These are phyloP conservation scores for Lithobates sylvaticus DNA, from an alignment of 2,797 vertebrate species.

Conservation along the genomic window DNA sequence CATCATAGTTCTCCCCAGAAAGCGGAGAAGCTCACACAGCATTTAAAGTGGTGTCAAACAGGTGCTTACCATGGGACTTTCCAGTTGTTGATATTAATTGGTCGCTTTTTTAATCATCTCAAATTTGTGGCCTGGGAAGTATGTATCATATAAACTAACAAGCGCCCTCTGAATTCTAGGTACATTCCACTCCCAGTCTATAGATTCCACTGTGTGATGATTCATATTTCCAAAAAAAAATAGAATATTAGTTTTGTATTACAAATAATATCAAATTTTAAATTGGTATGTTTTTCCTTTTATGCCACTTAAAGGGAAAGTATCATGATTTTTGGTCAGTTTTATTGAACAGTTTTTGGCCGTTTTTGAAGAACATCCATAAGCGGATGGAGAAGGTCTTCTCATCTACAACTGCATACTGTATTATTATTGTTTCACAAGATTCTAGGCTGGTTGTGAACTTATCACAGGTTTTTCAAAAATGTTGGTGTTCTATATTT, in stretches of 20 bases:
- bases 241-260: neutral
- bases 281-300: neutral
- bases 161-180: slow-evolving; percentile 3
- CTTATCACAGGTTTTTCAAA: too few relatives aligned
- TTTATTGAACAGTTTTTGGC: too few relatives aligned
- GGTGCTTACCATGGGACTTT: slow-evolving; percentile 23
- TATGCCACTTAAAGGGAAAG: too few relatives aligned
- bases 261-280: neutral
- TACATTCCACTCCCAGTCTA: slow-evolving; percentile 11
- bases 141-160: neutral
- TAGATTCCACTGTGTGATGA: neutral
- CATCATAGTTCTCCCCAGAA: neutral
- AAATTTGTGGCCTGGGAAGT: slow-evolving; percentile 8
- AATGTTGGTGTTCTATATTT: too few relatives aligned
- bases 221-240: neutral
- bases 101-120: neutral
- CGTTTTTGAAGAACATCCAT: too few relatives aligned
- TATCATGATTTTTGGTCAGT: too few relatives aligned
- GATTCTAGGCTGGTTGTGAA: too few relatives aligned
- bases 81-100: slow-evolving; percentile 3
- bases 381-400: too few relatives aligned
- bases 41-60: neutral
- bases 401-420: too few relatives aligned
- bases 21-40: neutral
- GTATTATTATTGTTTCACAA: too few relatives aligned